Evolutionary conservation across 1,140 invertebrate genomes (phyloP).

Genomic region (Aphelinus certus): DNA sequence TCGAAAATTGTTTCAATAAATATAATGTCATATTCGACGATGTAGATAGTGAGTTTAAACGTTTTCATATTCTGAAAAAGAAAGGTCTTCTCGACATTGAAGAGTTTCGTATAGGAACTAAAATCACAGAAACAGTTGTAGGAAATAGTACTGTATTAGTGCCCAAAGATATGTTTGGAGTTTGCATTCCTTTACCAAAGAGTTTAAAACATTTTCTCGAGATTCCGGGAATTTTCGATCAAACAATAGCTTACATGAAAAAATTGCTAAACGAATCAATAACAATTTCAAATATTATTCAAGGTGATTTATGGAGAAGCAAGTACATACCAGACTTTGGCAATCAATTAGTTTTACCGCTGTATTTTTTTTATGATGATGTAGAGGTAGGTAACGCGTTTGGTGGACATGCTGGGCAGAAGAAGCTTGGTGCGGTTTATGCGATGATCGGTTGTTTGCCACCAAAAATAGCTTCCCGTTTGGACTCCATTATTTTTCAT

Average conservation of each 20-base stretch:
- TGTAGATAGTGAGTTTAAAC: constrained; percentile 17
- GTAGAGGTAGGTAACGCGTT: not conserved
- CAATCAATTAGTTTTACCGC: not conserved
- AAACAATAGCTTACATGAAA: not conserved
- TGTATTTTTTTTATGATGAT: not conserved
- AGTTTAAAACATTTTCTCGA: no score
- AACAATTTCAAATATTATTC: constrained; percentile 1
- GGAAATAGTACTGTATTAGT: not conserved
- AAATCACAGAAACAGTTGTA: not conserved
- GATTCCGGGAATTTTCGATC: no score
- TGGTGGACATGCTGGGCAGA: not conserved
- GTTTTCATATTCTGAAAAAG: constrained; percentile 27
- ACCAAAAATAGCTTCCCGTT: not conserved
- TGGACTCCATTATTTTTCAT: not conserved
- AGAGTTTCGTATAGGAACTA: constrained; percentile 12
- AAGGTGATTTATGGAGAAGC: constrained; percentile 10
- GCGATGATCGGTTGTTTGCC: not conserved
- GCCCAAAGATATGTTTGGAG: not conserved
- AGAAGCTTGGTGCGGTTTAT: not conserved
- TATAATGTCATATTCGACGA: constrained; percentile 18
- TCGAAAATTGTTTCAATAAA: not conserved
- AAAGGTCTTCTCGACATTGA: constrained; percentile 26
- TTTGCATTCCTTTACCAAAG: not conserved
- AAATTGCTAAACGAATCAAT: constrained; percentile 1
- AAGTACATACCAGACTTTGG: not conserved